Percentiles rank a stretch among this genome's conserved stretches.
Evolutionary conservation across 2,888 invertebrate genomes (phyloP).

Genomic region (Brachyptera putata): DNA sequence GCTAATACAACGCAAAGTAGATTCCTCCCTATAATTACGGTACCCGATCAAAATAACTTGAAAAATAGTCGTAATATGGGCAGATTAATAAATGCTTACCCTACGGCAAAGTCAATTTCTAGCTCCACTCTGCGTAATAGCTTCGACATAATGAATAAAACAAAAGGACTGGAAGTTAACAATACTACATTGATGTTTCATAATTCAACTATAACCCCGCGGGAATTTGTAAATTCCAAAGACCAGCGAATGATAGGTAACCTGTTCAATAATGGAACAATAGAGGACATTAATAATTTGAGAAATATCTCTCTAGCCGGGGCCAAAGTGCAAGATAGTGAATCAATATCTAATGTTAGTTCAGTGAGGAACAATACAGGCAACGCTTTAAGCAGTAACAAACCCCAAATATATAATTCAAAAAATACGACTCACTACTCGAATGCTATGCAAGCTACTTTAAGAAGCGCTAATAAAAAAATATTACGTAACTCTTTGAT

Average conservation of each 20-base stretch:
- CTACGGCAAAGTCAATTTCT: background rate
- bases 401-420: no score
- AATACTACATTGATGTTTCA: no score
- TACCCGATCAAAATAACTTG: background rate
- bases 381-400: no score
- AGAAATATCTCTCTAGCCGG: background rate
- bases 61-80: constrained; percentile 5
- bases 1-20: background rate
- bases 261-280: background rate
- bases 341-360: no score
- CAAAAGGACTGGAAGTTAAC: background rate
- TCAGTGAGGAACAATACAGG: no score
- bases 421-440: no score
- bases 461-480: constrained; percentile 10
- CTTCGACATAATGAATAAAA: background rate
- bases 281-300: background rate
- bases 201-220: background rate
- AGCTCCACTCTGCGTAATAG: background rate
- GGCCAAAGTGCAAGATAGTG: background rate
- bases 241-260: background rate
- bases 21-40: background rate
- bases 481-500: background rate
- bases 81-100: background rate
- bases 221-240: background rate
- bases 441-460: background rate